A percentile compares a stretch with the other conserved stretches of the same genome.
Conservation (phyloP, 2,113 vertebrate species). For the Dendropsophus ebraccatus region DNA sequence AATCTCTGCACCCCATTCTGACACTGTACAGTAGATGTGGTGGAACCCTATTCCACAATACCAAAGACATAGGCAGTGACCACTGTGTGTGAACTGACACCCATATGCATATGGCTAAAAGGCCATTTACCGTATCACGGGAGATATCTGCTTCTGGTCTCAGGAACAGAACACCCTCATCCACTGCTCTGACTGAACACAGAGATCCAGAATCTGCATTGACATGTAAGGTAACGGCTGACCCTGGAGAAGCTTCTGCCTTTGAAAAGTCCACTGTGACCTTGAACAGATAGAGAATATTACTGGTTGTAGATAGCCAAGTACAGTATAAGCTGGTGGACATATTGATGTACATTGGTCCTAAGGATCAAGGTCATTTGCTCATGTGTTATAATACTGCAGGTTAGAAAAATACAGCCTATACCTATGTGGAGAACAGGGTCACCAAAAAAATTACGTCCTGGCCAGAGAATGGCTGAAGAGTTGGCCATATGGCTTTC, state of each 20-base stretch:
- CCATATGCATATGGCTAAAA: neutral
- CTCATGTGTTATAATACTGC: neutral
- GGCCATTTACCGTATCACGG: neutral
- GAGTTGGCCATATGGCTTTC: too few relatives aligned
- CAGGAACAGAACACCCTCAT: constrained; percentile 73
- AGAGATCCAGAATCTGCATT: constrained; percentile 69
- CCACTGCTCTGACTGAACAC: constrained; percentile 72
- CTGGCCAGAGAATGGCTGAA: too few relatives aligned
- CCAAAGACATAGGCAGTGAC: too few relatives aligned
- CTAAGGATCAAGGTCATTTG: neutral
- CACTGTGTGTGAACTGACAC: neutral
- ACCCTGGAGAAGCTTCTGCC: constrained; percentile 69
- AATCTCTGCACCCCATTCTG: too few relatives aligned
- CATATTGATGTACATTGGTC: neutral
- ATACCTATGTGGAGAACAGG: too few relatives aligned
- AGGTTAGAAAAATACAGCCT: too few relatives aligned
- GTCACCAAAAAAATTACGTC: too few relatives aligned
- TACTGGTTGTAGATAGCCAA: neutral
- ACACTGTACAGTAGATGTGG: too few relatives aligned
- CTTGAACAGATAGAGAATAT: constrained; percentile 43
- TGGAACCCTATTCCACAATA: too few relatives aligned
- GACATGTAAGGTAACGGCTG: constrained; percentile 64
- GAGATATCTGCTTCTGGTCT: constrained; percentile 66
- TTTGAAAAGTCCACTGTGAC: constrained; percentile 67
- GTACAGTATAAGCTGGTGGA: neutral